A percentile compares a stretch with the other conserved stretches of the same genome.
phyloP scores from a whole-genome alignment of 2,888 invertebrate genomes.

The Pterobdella sp. region DNA sequence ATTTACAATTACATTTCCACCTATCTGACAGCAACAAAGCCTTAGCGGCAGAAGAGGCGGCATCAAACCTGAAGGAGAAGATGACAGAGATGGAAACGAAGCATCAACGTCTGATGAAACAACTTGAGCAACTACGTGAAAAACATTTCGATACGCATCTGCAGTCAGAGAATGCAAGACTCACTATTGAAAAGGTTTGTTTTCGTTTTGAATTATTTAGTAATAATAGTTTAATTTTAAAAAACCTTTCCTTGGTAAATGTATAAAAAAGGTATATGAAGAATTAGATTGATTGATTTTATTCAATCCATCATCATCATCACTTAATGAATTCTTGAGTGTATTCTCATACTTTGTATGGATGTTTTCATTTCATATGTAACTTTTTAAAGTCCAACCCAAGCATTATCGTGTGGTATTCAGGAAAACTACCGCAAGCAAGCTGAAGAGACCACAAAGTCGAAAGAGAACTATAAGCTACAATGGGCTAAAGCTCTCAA shows the following conservation, averaged over 20 bases:
- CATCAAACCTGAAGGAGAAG: slow-evolving; percentile 47
- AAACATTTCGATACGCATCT: slow-evolving; percentile 49
- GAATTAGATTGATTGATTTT: too few relatives aligned
- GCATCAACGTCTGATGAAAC: slow-evolving; percentile 44
- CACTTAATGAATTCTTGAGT: too few relatives aligned
- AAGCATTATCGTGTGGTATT: too few relatives aligned
- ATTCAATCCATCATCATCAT: too few relatives aligned
- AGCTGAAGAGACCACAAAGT: not conserved
- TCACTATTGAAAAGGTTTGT: slow-evolving; percentile 50
- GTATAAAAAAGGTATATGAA: too few relatives aligned
- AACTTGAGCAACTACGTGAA: slow-evolving; percentile 47
- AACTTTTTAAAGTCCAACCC: too few relatives aligned
- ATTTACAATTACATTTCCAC: not conserved
- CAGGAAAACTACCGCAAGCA: not conserved
- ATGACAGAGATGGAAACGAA: slow-evolving; percentile 46
- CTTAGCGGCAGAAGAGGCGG: slow-evolving; percentile 45
- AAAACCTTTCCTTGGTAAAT: too few relatives aligned
- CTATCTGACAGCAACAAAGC: slow-evolving; percentile 41
- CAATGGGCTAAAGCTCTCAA: slow-evolving; percentile 7
- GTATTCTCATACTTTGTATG: too few relatives aligned
- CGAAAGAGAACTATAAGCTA: slow-evolving; percentile 10
- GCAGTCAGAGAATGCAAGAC: slow-evolving; percentile 51
- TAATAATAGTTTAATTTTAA: too few relatives aligned
- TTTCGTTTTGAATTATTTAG: not conserved
- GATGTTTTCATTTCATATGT: too few relatives aligned